These are phyloP conservation scores for Chromobotia macracanthus DNA, from an alignment of 2,797 vertebrate species.

Conservation along the genomic window DNA sequence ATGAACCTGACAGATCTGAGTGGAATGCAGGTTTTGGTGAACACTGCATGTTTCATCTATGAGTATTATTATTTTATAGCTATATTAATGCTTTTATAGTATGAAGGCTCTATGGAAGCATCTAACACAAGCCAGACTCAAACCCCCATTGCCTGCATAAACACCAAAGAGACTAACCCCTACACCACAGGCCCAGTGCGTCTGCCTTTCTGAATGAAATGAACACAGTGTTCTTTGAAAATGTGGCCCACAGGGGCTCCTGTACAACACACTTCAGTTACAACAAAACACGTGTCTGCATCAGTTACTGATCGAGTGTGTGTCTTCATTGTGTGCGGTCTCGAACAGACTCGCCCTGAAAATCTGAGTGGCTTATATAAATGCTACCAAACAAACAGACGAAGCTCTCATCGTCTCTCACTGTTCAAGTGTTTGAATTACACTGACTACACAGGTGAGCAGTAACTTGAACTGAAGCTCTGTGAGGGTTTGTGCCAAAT, in stretches of 20 bases:
- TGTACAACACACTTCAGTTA: conserved; percentile 28
- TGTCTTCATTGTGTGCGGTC: conserved; percentile 48
- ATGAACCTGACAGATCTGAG: too few relatives aligned
- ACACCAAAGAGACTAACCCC: background rate
- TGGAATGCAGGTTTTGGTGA: too few relatives aligned
- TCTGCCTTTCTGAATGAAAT: conserved; percentile 26
- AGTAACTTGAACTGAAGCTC: conserved; percentile 11
- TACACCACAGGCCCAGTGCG: conserved; percentile 8
- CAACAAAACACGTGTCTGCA: conserved; percentile 18
- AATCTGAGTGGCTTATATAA: conserved; percentile 52
- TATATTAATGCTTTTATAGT: too few relatives aligned
- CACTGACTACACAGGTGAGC: conserved; percentile 18
- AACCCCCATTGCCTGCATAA: background rate
- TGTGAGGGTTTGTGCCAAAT: background rate
- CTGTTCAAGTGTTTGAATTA: background rate
- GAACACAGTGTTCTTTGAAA: conserved; percentile 11
- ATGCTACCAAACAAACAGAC: conserved; percentile 56
- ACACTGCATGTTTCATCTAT: too few relatives aligned
- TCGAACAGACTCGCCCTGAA: conserved; percentile 43
- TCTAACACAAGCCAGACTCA: background rate
- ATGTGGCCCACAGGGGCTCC: conserved; percentile 21
- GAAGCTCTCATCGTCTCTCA: background rate
- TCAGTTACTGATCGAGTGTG: conserved; percentile 10
- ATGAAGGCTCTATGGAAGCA: too few relatives aligned
- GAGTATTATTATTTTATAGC: too few relatives aligned